phyloP scores from a whole-genome alignment of 2,797 vertebrate genomes.

The Hypotaenidia okinawae region DNA sequence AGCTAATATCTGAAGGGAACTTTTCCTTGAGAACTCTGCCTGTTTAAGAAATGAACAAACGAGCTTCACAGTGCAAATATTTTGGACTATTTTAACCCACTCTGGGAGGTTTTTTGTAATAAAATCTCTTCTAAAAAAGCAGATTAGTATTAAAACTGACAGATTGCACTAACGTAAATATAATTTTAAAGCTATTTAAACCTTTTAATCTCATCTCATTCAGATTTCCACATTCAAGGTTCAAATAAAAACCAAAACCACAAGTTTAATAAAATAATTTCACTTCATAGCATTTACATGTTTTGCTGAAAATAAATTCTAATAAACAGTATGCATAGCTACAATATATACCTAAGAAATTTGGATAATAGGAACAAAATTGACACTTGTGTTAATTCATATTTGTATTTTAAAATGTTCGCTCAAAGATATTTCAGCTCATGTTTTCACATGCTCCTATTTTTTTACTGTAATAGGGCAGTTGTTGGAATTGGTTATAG shows the following conservation, averaged over 20 bases:
- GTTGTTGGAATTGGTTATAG: conserved; percentile 56
- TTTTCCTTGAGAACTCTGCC: conserved; percentile 78
- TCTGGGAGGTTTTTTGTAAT: conserved; percentile 14
- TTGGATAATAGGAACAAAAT: not conserved
- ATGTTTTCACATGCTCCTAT: not conserved
- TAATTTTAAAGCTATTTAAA: conserved; percentile 82
- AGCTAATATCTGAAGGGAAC: conserved; percentile 89
- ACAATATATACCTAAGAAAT: conserved; percentile 20
- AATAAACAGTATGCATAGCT: not conserved
- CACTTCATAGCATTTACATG: conserved; percentile 16
- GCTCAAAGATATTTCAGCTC: conserved; percentile 26
- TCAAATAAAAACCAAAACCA: conserved; percentile 63
- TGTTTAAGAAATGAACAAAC: conserved; percentile 44
- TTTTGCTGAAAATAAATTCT: conserved; percentile 48
- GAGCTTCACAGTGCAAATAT: conserved; percentile 20
- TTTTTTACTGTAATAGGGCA: conserved; percentile 59
- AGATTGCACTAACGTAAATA: conserved; percentile 80
- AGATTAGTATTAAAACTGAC: conserved; percentile 78
- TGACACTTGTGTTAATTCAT: not conserved
- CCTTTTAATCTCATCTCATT: conserved; percentile 77
- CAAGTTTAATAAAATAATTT: conserved; percentile 63
- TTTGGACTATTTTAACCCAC: conserved; percentile 52
- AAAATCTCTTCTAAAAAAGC: conserved; percentile 66
- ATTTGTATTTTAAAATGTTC: conserved; percentile 35
- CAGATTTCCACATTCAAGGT: conserved; percentile 72